Evolutionary conservation across 1,140 invertebrate genomes (phyloP), one percentile per base, ranked within the genome.

Genomic region (Drosophila suzukii): DNA sequence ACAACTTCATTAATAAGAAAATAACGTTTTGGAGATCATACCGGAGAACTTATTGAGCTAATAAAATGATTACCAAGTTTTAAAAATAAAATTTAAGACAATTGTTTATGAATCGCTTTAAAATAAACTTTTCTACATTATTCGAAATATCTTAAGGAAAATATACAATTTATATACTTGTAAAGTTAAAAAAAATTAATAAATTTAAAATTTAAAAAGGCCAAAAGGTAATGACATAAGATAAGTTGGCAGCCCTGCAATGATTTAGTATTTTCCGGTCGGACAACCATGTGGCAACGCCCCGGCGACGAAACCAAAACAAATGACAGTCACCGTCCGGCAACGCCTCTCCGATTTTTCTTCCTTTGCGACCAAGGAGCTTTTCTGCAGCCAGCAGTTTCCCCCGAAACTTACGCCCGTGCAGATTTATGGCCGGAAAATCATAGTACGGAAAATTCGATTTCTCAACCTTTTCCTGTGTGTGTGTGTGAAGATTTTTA

Each of bases 391-490:
- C 62, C 36, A 61, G 53, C 70, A 75, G 47, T 75, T 75, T 75
- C 65, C 49, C 59, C 38, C 39, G 41, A 57, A 43, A 65, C 71
- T 55, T 67, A 54, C 53, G 68, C 39, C 68, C 50, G 72, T 73
- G 73, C 54, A 57, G 67, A 72, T 73, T 72, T 38, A 53, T 75
- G 71, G 47, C 61, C 73, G 72, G 73, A 66, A 49, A 75, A 56
- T 54, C 59, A 55, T 53, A 63, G 70, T 75, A 75, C 72, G 72
- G 72, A 75, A 75, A 75, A 75, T 59, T 76, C 73, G 72, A 75
- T 67, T 75, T 66, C 47, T 53, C 39, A 57, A 51, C 36, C 51
- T 51, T 47, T 63, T 27, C 38, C 20, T 61, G 44, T 63, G 50
- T 43, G 59, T 62, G 38, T 66, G 60, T 53, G 65, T 71, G 24